phyloP scores from a whole-genome alignment of 2,888 invertebrate genomes.

The Volucella bombylans region DNA sequence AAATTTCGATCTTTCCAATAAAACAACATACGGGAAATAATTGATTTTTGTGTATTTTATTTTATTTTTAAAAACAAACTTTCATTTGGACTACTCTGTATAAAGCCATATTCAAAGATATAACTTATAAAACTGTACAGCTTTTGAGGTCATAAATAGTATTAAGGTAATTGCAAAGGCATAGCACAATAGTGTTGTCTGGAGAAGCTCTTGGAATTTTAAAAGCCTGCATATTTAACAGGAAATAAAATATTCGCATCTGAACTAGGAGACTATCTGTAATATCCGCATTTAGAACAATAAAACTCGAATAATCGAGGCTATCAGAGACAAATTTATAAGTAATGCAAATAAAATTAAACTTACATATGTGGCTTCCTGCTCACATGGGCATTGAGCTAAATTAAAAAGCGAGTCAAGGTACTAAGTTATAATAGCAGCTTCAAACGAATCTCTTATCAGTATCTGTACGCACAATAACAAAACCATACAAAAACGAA shows the following conservation, averaged over 20 bases:
- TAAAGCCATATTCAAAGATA: not conserved
- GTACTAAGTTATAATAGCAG: not conserved
- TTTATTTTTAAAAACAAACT: too few species aligned
- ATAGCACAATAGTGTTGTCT: conserved; percentile 1
- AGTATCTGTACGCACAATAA: conserved; percentile 4
- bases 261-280: conserved; percentile 42
- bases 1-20: too few species aligned
- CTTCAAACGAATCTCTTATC: conserved; percentile 12
- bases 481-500: conserved; percentile 18
- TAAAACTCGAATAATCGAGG: not conserved
- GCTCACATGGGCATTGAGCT: conserved; percentile 33
- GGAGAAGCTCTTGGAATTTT: conserved; percentile 25
- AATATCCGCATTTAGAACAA: conserved; percentile 24
- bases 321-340: conserved; percentile 17
- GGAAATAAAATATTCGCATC: conserved; percentile 4
- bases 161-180: not conserved
- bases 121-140: not conserved
- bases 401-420: conserved; percentile 26
- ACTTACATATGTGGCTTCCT: conserved; percentile 41
- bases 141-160: conserved; percentile 5
- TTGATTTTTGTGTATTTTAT: too few species aligned
- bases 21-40: too few species aligned
- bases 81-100: too few species aligned
- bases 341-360: not conserved
- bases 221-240: not conserved